Base-by-base conservation (phyloP, 2,797 vertebrate species). In the Enteromius paludinosus region DNA sequence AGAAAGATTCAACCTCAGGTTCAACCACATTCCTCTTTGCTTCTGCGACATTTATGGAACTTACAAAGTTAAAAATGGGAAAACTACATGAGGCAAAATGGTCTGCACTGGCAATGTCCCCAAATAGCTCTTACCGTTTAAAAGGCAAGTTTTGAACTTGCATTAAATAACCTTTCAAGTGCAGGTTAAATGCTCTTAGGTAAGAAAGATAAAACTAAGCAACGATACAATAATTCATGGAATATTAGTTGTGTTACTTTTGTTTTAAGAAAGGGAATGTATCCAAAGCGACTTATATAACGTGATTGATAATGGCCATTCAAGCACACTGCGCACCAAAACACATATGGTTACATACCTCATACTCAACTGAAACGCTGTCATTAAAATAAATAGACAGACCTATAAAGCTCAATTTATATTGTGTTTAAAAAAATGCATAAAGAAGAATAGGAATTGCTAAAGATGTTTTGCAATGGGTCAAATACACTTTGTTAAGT, bases 11-110 rank as follows among this genome's bases (percentile, higher is more conserved):
- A 90, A 90, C 87, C 87, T 86, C 15, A 78, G 88, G 90, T 92
- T 89, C 87, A 90, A 87, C 62, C 87, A 71, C 92, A 93, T 94
- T 94, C 92, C 92, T 92, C 89, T 89, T 90, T 87, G 83, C 86
- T 75, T 90, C 86, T 84, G 41, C 8, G n/a, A 76, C 75, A 1
- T 61, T 69, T 78, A 73, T 45, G 74, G 80, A 56, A 66, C 69
- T 38, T 54, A 30, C 33, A 30, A 49, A 65, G 70, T 65, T 77
- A 45, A 69, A 83, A 79, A 70, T 79, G 49, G 17, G 4, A 45
- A 30, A n/a, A 30, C 70, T 25, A 23, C 64, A 45, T 8, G 25
- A 82, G 35, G 54, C 4, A 14, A 68, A 65, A 56, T 4, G 5
- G 62, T 62, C 33, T 56, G 20, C 33, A 25, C 33, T 56, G 52